Evolutionary conservation across 2,888 invertebrate species (phyloP).

Genomic region (Anagyrus pseudococci): DNA sequence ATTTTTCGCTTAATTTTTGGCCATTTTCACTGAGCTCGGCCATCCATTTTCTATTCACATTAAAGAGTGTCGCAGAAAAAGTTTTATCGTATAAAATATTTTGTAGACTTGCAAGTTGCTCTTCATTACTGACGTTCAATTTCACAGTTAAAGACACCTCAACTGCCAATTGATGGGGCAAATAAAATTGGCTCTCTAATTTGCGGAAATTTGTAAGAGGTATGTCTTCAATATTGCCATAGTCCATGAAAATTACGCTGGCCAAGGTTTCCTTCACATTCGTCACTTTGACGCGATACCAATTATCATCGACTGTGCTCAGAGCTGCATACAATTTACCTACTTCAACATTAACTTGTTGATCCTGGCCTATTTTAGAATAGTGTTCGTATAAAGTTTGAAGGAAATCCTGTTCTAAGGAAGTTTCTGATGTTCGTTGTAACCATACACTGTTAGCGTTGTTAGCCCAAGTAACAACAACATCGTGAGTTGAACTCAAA

Average conservation of each 20-base stretch:
- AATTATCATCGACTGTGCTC: conserved; percentile 70
- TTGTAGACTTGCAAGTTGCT: too few relatives aligned
- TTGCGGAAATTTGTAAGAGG: conserved; percentile 60
- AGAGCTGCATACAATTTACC: conserved; percentile 70
- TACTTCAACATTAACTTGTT: conserved; percentile 64
- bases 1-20: conserved; percentile 64
- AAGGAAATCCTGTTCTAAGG: conserved; percentile 62
- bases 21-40: conserved; percentile 65
- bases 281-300: conserved; percentile 73
- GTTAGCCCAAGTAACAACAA: conserved; percentile 68
- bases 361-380: conserved; percentile 44
- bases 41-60: conserved; percentile 67
- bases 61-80: conserved; percentile 65
- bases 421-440: conserved; percentile 65
- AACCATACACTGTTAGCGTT: conserved; percentile 70
- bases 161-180: conserved; percentile 52
- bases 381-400: conserved; percentile 69
- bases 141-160: conserved; percentile 51
- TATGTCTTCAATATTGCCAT: conserved; percentile 73
- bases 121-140: conserved; percentile 57
- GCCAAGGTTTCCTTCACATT: conserved; percentile 59
- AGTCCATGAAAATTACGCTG: conserved; percentile 71
- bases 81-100: too few relatives aligned
- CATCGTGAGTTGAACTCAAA: conserved; percentile 67
- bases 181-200: conserved; percentile 53